Base-by-base conservation (phyloP, 2,797 vertebrate species). In the Rhinichthys osculus region DNA sequence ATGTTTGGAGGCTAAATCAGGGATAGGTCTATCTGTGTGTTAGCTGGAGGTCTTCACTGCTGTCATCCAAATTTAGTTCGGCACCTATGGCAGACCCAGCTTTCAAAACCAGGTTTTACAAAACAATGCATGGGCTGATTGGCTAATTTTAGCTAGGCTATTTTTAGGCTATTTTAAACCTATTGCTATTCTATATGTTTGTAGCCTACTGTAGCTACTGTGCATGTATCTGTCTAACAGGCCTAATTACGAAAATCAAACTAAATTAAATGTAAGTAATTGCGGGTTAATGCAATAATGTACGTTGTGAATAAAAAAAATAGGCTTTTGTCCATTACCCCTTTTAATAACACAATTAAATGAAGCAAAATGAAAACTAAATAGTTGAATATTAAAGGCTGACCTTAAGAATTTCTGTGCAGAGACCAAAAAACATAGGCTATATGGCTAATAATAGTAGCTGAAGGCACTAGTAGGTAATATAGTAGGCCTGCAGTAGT, bases 1-100 rank as follows among this genome's bases (percentile, higher is more conserved):
- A 95, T 94, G 95, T 85, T 95, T 94, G 94, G 92, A 95, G 94
- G 95, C 93, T 93, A 96, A 94, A 94, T 91, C 93, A 93, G 93
- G 92, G 90, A 92, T 89, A 93, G 92, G 92, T 93, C 92, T 94
- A 44, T 73, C 54, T 47, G n/a, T 74, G 19, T 96, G 94, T 95
- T 95, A 96, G 95, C 93, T 90, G 89, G 93, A 95, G 92, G 94
- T 89, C 71, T 93, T 92, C 92, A 94, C 95, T 91, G 95, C 95
- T 95, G 94, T 96, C 95, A 95, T 95, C 93, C 93, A 92, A 91
- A 94, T 93, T 95, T 95, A 96, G 79, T 83, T 72, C 79, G 82
- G 70, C 77, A 86, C 78, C 71, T 79, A 71, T 78, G 71, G 85
- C 57, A 76, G 44, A 71, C 21, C 77, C 86, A 57, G 85, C 66